phyloP scores from a whole-genome alignment of 2,113 vertebrate species.

The Neodontobutis hainanensis region DNA sequence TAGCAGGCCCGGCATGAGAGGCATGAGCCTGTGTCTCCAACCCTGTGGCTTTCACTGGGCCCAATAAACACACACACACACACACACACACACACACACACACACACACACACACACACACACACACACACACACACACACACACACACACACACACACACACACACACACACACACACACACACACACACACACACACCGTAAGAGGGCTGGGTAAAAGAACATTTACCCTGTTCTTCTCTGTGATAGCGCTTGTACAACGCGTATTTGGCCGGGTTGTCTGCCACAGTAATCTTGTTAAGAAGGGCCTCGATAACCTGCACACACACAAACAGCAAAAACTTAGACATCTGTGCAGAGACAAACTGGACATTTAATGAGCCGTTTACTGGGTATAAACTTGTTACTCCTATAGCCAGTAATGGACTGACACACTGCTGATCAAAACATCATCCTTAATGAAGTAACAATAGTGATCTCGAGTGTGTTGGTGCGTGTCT shows the following conservation, averaged over 20 bases:
- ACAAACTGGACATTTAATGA: too few species aligned
- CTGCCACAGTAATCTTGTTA: slow-evolving; percentile 89
- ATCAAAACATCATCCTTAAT: slow-evolving; percentile 5
- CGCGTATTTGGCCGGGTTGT: slow-evolving; percentile 96
- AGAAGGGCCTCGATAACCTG: slow-evolving; percentile 95
- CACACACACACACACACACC: too few species aligned
- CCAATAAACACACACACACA: neutral
- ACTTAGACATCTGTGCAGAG: neutral
- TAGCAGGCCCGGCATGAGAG: slow-evolving; percentile 14
- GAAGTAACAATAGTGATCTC: neutral
- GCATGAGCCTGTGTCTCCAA: slow-evolving; percentile 36
- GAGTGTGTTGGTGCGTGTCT: slow-evolving; percentile 32
- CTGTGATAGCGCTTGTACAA: slow-evolving; percentile 91
- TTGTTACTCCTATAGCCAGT: neutral
- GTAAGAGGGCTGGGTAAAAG: neutral
- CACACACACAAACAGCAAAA: slow-evolving; percentile 7
- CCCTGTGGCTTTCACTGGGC: neutral
- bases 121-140: slow-evolving; percentile 7
- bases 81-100: slow-evolving; percentile 6
- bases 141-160: slow-evolving; percentile 4
- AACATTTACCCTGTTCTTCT: slow-evolving; percentile 91
- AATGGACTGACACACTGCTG: neutral
- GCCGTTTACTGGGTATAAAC: neutral
- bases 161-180: slow-evolving; percentile 9
- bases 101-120: slow-evolving; percentile 2